These are phyloP conservation scores for Drosophila sechellia DNA, from an alignment of 1,140 invertebrate species.

Conservation along the genomic window DNA sequence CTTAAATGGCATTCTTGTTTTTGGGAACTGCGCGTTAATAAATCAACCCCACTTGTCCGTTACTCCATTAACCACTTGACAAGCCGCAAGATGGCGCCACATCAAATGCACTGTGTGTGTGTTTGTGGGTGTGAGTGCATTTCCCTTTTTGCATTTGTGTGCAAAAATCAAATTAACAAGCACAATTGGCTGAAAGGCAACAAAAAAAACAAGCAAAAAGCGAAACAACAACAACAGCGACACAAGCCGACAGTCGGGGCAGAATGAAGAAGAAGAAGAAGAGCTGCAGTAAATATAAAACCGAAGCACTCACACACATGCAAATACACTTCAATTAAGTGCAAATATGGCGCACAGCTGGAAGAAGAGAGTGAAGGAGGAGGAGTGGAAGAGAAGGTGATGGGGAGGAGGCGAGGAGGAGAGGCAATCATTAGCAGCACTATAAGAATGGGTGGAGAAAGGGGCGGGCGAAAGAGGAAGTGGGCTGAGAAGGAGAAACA, in stretches of 20 bases:
- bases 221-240: slow-evolving; percentile 18
- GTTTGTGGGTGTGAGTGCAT: slow-evolving; percentile 20
- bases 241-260: not conserved
- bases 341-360: slow-evolving; percentile 74
- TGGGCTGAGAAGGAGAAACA: slow-evolving; percentile 13
- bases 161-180: slow-evolving; percentile 78
- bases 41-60: slow-evolving; percentile 8
- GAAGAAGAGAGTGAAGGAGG: not conserved
- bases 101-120: slow-evolving; percentile 6
- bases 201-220: not conserved
- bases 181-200: slow-evolving; percentile 75
- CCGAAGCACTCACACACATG: slow-evolving; percentile 40
- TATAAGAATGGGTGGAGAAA: slow-evolving; percentile 36
- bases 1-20: not conserved
- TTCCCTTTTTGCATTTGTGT: slow-evolving; percentile 32
- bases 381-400: not conserved
- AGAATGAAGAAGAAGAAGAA: slow-evolving; percentile 5
- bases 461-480: not conserved
- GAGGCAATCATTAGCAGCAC: slow-evolving; percentile 80
- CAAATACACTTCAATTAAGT: slow-evolving; percentile 75
- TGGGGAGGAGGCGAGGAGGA: slow-evolving; percentile 15
- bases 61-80: slow-evolving; percentile 54
- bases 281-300: slow-evolving; percentile 54
- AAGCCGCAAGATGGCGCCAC: slow-evolving; percentile 68
- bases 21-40: not conserved